Percentiles rank a stretch among this genome's conserved stretches.
These are phyloP conservation scores for Mus spicilegus DNA, from an alignment of 2,113 vertebrate genomes.

Conservation along the genomic window DNA sequence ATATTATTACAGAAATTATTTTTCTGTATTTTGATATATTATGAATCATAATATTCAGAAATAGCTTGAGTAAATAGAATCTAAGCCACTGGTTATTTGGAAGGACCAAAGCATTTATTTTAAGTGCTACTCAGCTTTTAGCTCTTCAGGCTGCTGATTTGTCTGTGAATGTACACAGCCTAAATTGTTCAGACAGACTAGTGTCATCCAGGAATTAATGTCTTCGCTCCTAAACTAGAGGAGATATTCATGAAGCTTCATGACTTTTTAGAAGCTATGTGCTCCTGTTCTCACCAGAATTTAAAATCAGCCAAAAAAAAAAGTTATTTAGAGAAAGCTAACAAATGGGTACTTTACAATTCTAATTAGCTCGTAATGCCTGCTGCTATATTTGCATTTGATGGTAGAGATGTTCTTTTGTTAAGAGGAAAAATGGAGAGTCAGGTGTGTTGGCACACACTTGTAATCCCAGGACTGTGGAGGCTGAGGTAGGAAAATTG, in stretches of 20 bases:
- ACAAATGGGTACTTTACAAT: background rate
- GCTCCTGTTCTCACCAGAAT: background rate
- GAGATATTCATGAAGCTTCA: background rate
- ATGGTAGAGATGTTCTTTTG: background rate
- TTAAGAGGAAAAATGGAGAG: background rate
- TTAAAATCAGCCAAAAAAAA: background rate
- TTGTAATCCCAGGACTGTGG: background rate
- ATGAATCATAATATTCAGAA: constrained; percentile 15
- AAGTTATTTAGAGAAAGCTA: background rate
- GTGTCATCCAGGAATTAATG: background rate
- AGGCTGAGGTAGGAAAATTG: background rate
- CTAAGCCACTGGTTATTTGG: background rate
- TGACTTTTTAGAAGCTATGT: background rate
- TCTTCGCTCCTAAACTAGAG: background rate
- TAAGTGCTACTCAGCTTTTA: background rate
- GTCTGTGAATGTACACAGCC: background rate
- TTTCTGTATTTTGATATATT: constrained; percentile 1
- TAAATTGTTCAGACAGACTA: background rate
- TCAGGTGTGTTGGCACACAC: background rate
- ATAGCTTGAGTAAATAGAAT: background rate
- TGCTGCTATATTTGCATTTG: background rate
- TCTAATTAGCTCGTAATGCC: background rate
- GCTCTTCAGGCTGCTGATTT: background rate
- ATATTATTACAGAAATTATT: background rate
- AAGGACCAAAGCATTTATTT: background rate